A percentile compares a stretch with the other conserved stretches of the same genome.
Evolutionary conservation across 2,888 invertebrate genomes (phyloP).

Genomic region (Chloromyia formosa): DNA sequence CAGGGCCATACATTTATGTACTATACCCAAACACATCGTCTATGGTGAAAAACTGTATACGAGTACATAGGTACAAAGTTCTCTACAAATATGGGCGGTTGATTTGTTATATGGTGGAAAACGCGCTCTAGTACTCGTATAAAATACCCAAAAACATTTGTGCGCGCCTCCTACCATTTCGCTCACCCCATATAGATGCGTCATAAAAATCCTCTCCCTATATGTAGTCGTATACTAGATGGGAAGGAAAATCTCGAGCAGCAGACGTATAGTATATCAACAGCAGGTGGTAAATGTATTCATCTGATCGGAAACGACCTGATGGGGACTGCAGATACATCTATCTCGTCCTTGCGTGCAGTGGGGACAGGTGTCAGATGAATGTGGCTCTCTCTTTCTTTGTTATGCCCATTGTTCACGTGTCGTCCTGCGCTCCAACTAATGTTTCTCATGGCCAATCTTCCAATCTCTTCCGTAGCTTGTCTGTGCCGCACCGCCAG

Average conservation of each 20-base stretch:
- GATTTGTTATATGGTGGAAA: too few relatives aligned
- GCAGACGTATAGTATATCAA: constrained; percentile 1
- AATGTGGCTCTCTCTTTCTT: constrained; percentile 27
- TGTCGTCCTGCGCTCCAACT: too few relatives aligned
- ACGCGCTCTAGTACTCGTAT: background rate
- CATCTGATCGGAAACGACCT: constrained; percentile 13
- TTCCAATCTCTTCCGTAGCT: too few relatives aligned
- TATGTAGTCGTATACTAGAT: too few relatives aligned
- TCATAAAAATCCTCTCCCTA: constrained; percentile 16
- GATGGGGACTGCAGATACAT: constrained; percentile 25
- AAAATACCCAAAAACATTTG: background rate
- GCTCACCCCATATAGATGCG: constrained; percentile 11
- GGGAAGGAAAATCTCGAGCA: constrained; percentile 28
- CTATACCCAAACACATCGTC: too few relatives aligned
- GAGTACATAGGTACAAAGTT: too few relatives aligned
- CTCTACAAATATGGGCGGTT: too few relatives aligned
- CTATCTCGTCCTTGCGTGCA: constrained; percentile 39
- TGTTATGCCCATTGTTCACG: background rate
- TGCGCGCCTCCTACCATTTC: background rate
- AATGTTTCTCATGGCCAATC: too few relatives aligned
- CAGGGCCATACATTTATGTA: too few relatives aligned
- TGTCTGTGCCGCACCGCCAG: too few relatives aligned
- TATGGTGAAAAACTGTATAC: too few relatives aligned
- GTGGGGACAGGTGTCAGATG: constrained; percentile 23
- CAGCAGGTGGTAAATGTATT: background rate